A percentile compares a stretch with the other conserved stretches of the same genome.
Conservation (phyloP, 2,888 invertebrate genomes). For the Lomographa bimaculata region DNA sequence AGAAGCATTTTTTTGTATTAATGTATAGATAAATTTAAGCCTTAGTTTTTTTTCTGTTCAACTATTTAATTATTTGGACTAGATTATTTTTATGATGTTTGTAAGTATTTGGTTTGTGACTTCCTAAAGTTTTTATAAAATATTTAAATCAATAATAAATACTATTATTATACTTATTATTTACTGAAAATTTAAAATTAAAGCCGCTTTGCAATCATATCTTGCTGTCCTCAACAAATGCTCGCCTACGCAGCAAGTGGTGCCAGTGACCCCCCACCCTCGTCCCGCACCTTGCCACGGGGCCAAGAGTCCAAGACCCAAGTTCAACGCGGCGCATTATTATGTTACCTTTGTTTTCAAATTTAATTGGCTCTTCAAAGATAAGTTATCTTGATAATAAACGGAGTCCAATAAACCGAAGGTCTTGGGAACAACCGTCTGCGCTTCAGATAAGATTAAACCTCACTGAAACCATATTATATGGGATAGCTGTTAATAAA, state of each 20-base stretch:
- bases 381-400: slow-evolving; percentile 83
- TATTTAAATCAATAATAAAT: too few species aligned
- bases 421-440: slow-evolving; percentile 67
- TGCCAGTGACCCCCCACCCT: slow-evolving; percentile 51
- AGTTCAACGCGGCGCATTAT: slow-evolving; percentile 76
- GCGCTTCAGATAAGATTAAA: slow-evolving; percentile 72
- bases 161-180: too few species aligned
- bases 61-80: too few species aligned
- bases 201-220: too few species aligned
- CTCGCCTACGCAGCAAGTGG: slow-evolving; percentile 70
- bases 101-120: too few species aligned
- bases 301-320: slow-evolving; percentile 27
- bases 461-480: slow-evolving; percentile 20
- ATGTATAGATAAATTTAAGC: too few species aligned
- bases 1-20: too few species aligned
- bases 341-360: slow-evolving; percentile 83
- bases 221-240: too few species aligned
- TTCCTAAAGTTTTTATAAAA: too few species aligned
- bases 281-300: slow-evolving; percentile 25
- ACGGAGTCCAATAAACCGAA: slow-evolving; percentile 81
- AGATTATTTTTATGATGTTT: too few species aligned
- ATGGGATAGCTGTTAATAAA: slow-evolving; percentile 2
- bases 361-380: slow-evolving; percentile 82
- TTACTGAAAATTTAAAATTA: too few species aligned
- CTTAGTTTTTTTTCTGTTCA: too few species aligned